A percentile compares a stretch with the other conserved stretches of the same genome.
Evolutionary conservation across 2,888 invertebrate genomes (phyloP).

Genomic region (Pandemis cinnamomeana): DNA sequence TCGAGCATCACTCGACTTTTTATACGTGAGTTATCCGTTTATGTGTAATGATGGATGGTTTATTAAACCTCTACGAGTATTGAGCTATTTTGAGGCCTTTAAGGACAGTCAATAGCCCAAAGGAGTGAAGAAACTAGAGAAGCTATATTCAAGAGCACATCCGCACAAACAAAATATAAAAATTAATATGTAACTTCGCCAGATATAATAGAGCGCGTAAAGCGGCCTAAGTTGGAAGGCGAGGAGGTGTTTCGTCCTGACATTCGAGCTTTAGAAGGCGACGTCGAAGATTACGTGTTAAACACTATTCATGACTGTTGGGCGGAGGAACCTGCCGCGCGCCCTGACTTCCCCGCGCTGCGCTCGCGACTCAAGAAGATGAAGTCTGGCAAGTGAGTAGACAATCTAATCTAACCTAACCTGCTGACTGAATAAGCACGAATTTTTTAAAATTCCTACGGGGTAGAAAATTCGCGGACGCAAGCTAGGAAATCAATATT

Average conservation of each 20-base stretch:
- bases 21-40: no score
- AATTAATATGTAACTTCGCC: slow-evolving; percentile 32
- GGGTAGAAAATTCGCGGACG: no score
- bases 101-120: no score
- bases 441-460: no score
- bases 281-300: slow-evolving; percentile 91
- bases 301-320: slow-evolving; percentile 95
- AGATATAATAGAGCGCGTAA: slow-evolving; percentile 95
- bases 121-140: no score
- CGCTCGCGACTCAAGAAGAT: slow-evolving; percentile 93
- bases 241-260: slow-evolving; percentile 92
- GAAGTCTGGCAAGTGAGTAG: slow-evolving; percentile 92
- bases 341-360: slow-evolving; percentile 94
- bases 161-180: neutral
- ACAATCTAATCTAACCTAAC: neutral
- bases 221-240: slow-evolving; percentile 86
- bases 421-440: no score
- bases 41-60: no score
- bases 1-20: no score
- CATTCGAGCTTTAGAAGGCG: slow-evolving; percentile 88
- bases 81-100: no score
- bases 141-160: no score
- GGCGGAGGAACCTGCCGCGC: slow-evolving; percentile 91
- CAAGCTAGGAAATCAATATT: no score
- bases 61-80: no score